These are phyloP conservation scores for Silurus lanzhouensis DNA, from an alignment of 2,797 vertebrate species.

Conservation along the genomic window DNA sequence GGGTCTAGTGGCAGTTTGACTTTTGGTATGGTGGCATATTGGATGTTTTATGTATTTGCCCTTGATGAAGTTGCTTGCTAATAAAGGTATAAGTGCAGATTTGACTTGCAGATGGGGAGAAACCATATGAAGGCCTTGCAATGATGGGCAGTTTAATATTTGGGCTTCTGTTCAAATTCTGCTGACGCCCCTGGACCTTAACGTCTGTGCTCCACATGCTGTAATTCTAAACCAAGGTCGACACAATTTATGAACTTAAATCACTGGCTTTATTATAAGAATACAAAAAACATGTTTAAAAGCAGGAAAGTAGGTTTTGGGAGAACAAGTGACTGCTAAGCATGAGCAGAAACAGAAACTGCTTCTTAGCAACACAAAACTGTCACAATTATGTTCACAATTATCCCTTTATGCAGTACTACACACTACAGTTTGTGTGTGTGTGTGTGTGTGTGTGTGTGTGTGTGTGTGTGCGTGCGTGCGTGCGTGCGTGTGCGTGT, in stretches of 20 bases:
- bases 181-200: constrained; percentile 1
- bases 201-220: neutral
- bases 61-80: constrained; percentile 38
- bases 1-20: constrained; percentile 26
- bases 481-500: neutral
- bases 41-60: constrained; percentile 51
- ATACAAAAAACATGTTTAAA: neutral
- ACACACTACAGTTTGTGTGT: neutral
- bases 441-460: neutral
- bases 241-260: neutral
- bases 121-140: constrained; percentile 27
- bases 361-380: constrained; percentile 21
- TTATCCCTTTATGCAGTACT: neutral
- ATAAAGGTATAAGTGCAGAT: constrained; percentile 40
- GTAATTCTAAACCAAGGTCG: neutral
- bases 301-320: neutral
- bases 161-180: constrained; percentile 32
- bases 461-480: neutral
- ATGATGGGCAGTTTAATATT: constrained; percentile 45
- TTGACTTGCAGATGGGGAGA: constrained; percentile 46
- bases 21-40: constrained; percentile 36
- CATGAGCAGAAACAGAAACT: constrained; percentile 6
- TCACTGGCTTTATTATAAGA: constrained; percentile 5
- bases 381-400: neutral
- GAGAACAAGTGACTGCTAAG: constrained; percentile 1